These are phyloP conservation scores for Fopius arisanus DNA, from an alignment of 1,140 invertebrate genomes.

Conservation along the genomic window DNA sequence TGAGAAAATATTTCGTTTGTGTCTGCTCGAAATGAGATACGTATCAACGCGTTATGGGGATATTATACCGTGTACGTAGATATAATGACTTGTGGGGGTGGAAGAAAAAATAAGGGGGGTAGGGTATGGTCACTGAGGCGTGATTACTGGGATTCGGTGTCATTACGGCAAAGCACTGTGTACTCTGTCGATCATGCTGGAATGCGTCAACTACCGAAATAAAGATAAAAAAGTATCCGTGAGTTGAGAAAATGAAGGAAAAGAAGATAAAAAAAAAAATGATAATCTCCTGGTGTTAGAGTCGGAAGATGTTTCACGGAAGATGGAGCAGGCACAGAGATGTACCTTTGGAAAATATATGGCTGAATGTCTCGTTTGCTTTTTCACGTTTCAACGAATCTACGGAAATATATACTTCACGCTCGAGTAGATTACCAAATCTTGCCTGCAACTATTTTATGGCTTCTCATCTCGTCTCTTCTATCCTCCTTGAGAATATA, in stretches of 20 bases:
- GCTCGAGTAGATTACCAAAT: not conserved
- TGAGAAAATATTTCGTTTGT: too few species aligned
- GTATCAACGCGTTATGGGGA: not conserved
- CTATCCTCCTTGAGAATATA: too few species aligned
- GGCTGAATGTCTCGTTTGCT: slow-evolving; percentile 10
- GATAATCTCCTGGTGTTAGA: not conserved
- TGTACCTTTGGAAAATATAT: slow-evolving; percentile 3
- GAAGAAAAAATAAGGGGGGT: slow-evolving; percentile 42
- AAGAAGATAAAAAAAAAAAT: not conserved
- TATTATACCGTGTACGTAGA: too few species aligned
- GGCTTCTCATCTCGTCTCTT: too few species aligned
- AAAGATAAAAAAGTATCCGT: not conserved
- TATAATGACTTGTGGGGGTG: not conserved
- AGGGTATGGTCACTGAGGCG: slow-evolving; percentile 26
- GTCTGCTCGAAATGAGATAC: not conserved
- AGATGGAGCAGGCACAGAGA: slow-evolving; percentile 5
- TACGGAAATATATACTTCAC: slow-evolving; percentile 5
- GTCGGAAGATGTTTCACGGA: not conserved
- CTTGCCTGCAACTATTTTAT: not conserved
- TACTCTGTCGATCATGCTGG: not conserved
- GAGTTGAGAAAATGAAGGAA: not conserved
- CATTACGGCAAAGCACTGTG: not conserved
- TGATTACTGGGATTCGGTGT: not conserved
- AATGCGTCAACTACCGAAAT: not conserved
- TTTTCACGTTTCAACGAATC: slow-evolving; percentile 14